Conservation (phyloP, 1,140 invertebrate species). For the Gryllus bimaculatus region DNA sequence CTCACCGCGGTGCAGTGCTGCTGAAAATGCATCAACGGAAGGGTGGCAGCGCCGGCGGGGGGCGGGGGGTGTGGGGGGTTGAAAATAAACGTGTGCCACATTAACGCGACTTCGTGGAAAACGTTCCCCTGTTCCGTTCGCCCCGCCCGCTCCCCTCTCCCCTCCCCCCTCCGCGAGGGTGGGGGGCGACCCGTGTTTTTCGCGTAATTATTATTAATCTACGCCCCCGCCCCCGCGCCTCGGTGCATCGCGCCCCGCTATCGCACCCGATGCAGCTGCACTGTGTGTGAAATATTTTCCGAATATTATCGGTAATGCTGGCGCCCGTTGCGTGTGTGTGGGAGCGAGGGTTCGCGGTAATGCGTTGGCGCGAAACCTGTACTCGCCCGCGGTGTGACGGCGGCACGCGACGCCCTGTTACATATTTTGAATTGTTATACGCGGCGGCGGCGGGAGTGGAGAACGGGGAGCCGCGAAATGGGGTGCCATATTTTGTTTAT, state of each 20-base stretch:
- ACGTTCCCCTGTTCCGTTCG: background rate
- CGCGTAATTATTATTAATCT: background rate
- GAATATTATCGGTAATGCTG: background rate
- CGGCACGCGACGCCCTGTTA: no score
- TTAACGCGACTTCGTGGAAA: background rate
- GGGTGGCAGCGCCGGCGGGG: no score
- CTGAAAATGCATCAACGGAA: background rate
- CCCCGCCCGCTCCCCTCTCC: no score
- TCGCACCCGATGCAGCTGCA: constrained; percentile 2
- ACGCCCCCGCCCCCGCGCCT: no score
- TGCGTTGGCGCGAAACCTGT: no score
- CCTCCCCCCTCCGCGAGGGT: background rate
- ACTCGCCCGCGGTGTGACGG: no score
- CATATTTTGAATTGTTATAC: no score
- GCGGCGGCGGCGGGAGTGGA: no score
- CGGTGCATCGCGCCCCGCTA: background rate
- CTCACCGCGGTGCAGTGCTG: background rate
- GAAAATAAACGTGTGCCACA: background rate
- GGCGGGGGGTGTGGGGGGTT: background rate
- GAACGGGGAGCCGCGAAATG: no score
- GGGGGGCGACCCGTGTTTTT: background rate
- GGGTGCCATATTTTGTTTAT: no score
- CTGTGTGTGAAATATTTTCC: background rate
- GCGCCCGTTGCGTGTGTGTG: no score
- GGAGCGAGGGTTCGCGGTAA: no score